Percentiles rank a stretch among this genome's conserved stretches.
Evolutionary conservation across 1,140 invertebrate genomes (phyloP).

Genomic region (Frieseomelitta varia): DNA sequence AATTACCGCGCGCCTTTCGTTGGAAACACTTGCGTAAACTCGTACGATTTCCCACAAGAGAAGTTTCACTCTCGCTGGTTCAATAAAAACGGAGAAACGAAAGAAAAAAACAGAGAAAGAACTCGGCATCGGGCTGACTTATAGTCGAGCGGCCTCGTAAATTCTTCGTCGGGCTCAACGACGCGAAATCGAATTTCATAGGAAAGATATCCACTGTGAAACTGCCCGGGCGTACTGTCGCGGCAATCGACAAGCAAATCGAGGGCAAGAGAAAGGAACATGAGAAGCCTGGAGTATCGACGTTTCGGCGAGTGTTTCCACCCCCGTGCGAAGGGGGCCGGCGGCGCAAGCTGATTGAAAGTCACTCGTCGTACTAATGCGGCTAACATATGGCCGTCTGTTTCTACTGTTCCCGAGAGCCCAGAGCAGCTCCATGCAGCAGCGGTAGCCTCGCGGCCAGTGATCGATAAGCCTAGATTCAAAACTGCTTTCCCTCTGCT

Average conservation of each 20-base stretch:
- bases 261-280: neutral
- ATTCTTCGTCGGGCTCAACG: neutral
- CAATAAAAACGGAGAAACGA: neutral
- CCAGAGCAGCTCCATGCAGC: neutral
- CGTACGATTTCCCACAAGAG: neutral
- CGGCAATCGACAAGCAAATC: neutral
- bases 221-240: neutral
- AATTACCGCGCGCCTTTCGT: too few relatives aligned
- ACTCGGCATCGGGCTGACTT: neutral
- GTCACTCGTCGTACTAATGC: conserved; percentile 33
- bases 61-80: neutral
- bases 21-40: too few relatives aligned
- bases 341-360: conserved; percentile 20
- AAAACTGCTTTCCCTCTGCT: conserved; percentile 29
- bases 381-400: conserved; percentile 35
- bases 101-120: neutral
- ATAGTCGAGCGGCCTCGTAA: neutral
- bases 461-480: conserved; percentile 50
- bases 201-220: neutral
- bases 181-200: conserved; percentile 1
- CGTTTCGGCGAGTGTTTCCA: neutral
- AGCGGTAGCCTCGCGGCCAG: neutral
- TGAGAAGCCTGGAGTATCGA: neutral
- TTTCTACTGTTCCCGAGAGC: conserved; percentile 19
- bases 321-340: neutral